Conservation (phyloP, 2,113 vertebrate species). For the Fregata magnificens region DNA sequence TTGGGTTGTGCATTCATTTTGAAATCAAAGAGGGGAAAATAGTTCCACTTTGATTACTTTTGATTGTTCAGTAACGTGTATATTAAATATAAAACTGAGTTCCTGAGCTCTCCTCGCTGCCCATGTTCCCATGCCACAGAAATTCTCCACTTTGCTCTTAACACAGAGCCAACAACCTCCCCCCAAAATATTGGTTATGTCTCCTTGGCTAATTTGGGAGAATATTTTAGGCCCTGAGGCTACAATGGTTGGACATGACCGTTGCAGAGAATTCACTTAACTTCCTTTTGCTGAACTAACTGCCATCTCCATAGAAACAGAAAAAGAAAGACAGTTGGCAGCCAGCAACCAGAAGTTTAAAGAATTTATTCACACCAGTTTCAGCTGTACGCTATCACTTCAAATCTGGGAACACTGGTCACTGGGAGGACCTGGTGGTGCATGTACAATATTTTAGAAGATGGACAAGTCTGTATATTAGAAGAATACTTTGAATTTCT, state of each 20-base stretch:
- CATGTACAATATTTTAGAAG: not conserved
- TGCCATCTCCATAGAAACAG: constrained; percentile 67
- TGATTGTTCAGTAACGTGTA: not conserved
- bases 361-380: constrained; percentile 47
- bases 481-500: not conserved
- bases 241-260: not conserved
- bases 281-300: constrained; percentile 54
- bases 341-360: constrained; percentile 57
- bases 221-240: not conserved
- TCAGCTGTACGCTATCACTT: constrained; percentile 1
- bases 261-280: constrained; percentile 35
- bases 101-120: not conserved
- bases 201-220: not conserved
- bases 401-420: not conserved
- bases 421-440: not conserved
- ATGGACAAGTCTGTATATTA: not conserved
- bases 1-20: not conserved
- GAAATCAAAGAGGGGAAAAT: not conserved
- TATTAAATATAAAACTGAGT: not conserved
- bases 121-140: not conserved
- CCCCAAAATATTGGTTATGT: not conserved
- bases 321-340: constrained; percentile 64
- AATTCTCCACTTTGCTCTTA: not conserved
- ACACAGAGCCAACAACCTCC: not conserved
- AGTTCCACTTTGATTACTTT: not conserved